Base-by-base conservation (phyloP, 2,797 vertebrate species). In the Lates japonicus region DNA sequence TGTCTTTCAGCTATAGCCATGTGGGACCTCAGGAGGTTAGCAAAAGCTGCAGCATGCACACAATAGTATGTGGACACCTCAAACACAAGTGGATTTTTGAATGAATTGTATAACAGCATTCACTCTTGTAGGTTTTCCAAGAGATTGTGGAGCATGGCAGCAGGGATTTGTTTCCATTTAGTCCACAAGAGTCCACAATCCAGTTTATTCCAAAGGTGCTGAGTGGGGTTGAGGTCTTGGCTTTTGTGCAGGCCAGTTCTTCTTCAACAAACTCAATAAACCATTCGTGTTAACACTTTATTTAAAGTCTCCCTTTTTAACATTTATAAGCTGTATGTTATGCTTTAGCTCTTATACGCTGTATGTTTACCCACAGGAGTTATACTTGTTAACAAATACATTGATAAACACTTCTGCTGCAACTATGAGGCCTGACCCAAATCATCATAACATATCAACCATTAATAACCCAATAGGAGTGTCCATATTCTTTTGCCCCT, bases 1-100 rank as follows among this genome's bases (percentile, higher is more conserved):
- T 52, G 39, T 74, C 14, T 81, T 33, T 49, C 14, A 66, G 29
- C 46, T 70, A 9, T 11, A 19, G 5, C 13, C 60, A 65, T 8
- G 59, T 29, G 17, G 33, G 11, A 20, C 66, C 58, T 35, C 49
- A 52, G 61, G 62, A 55, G 61, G 25, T 58, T 25, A 46, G 9
- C 71, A 31, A 61, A 17, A 44, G 7, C 33, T 19, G 1, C 5
- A 13, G 12, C 29, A 16, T 54, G 12, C 7, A 54, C 52, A 29
- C 22, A 54, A 25, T 11, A 54, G 51, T 54, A 29, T 29, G 25
- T 29, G 25, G 22, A 54, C 22, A 14, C n/a, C 5, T 14, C 3
- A 10, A n/a, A 3, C 5, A 5, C 7, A 13, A 42, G 41, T 42
- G 41, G n/a, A 20, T 13, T 42, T 42, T 4, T 42, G 41, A 42